phyloP scores from a whole-genome alignment of 2,888 invertebrate genomes.

The Lithophane ornitopus region DNA sequence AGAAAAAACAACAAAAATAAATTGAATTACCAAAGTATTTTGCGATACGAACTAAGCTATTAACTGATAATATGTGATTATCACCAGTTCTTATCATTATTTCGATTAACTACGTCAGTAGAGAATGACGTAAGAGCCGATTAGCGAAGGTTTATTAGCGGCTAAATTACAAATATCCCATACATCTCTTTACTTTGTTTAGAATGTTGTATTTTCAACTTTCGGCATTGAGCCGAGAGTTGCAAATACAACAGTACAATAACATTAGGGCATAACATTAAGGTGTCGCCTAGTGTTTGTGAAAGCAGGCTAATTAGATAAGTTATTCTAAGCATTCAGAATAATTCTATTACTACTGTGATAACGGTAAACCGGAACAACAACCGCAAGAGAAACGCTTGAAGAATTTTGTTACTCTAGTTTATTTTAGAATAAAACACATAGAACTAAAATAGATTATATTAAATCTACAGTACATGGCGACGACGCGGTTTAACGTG shows the following conservation, averaged over 20 bases:
- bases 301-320: neutral
- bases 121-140: neutral
- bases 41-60: neutral
- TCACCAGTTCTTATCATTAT: conserved; percentile 17
- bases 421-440: conserved; percentile 22
- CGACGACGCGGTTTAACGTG: neutral
- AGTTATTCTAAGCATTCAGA: neutral
- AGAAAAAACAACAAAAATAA: conserved; percentile 7
- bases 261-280: neutral
- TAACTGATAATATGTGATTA: conserved; percentile 22
- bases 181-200: neutral
- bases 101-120: conserved; percentile 33
- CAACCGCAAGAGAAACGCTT: conserved; percentile 24
- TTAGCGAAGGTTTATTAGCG: neutral
- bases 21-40: neutral
- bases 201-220: neutral
- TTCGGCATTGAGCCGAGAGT: neutral
- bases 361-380: neutral
- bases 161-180: neutral
- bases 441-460: neutral
- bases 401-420: neutral
- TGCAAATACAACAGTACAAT: neutral
- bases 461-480: neutral
- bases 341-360: neutral
- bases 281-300: neutral